These are phyloP conservation scores for Leptodactylus fuscus DNA, from an alignment of 2,113 vertebrate species.

Conservation along the genomic window DNA sequence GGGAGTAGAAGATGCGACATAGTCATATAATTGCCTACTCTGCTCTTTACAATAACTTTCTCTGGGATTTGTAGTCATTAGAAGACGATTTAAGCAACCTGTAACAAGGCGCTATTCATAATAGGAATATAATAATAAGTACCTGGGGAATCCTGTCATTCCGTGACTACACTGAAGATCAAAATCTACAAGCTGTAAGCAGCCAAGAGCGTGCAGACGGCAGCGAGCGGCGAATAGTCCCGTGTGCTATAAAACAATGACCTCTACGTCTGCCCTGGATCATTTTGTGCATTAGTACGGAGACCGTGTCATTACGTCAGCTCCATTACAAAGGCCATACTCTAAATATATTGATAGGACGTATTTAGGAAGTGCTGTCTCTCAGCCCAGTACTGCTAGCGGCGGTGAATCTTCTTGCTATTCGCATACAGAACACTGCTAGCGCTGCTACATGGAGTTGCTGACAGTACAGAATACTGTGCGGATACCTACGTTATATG, in stretches of 20 bases:
- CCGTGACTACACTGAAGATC: background rate
- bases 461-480: background rate
- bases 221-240: background rate
- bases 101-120: background rate
- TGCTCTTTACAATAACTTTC: background rate
- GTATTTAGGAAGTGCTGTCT: background rate
- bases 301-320: background rate
- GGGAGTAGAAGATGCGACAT: background rate
- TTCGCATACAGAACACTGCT: background rate
- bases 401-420: background rate
- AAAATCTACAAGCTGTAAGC: background rate
- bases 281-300: background rate
- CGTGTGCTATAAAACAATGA: background rate
- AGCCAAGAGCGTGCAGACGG: background rate
- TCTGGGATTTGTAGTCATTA: slow-evolving; percentile 19
- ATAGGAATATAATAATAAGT: slow-evolving; percentile 8
- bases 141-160: slow-evolving; percentile 3
- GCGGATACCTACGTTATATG: background rate
- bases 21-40: background rate
- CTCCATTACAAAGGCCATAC: background rate
- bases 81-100: background rate
- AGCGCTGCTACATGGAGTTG: background rate
- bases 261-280: background rate
- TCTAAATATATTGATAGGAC: background rate
- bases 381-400: background rate